Evolutionary conservation across 1,140 invertebrate species (phyloP).

Genomic region (Pseudomyrmex pallidus): DNA sequence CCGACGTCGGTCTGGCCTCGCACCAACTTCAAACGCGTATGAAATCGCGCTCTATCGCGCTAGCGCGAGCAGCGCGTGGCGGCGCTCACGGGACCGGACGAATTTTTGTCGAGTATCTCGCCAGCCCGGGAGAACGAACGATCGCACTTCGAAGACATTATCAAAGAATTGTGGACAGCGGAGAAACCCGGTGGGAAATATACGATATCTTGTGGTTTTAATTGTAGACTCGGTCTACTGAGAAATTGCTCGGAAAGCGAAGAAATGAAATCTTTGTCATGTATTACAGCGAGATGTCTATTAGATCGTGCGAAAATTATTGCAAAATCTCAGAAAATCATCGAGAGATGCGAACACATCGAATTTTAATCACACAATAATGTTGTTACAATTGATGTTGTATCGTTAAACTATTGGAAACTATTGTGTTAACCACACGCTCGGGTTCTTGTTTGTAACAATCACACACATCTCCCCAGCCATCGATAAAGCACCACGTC

Average conservation of each 20-base stretch:
- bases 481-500: conserved; percentile 1
- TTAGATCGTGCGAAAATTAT: neutral
- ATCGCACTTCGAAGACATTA: conserved; percentile 56
- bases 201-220: conserved; percentile 28
- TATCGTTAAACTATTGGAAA: neutral
- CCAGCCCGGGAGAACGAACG: conserved; percentile 33
- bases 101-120: conserved; percentile 47
- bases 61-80: conserved; percentile 68
- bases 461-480: neutral
- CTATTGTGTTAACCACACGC: neutral
- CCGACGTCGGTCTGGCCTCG: conserved; percentile 79
- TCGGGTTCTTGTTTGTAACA: neutral
- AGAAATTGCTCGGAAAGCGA: neutral
- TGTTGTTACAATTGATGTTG: too few relatives aligned
- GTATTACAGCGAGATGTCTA: neutral
- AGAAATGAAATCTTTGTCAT: neutral
- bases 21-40: conserved; percentile 82
- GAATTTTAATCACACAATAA: neutral
- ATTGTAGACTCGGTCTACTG: conserved; percentile 14
- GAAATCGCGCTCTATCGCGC: conserved; percentile 77
- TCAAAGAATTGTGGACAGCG: conserved; percentile 36
- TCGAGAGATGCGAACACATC: neutral
- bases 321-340: neutral
- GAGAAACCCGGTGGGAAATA: conserved; percentile 38
- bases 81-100: conserved; percentile 59